Evolutionary conservation across 92 coral and sea anemone genomes (phyloP).

Genomic region (Zoanthus sociatus): DNA sequence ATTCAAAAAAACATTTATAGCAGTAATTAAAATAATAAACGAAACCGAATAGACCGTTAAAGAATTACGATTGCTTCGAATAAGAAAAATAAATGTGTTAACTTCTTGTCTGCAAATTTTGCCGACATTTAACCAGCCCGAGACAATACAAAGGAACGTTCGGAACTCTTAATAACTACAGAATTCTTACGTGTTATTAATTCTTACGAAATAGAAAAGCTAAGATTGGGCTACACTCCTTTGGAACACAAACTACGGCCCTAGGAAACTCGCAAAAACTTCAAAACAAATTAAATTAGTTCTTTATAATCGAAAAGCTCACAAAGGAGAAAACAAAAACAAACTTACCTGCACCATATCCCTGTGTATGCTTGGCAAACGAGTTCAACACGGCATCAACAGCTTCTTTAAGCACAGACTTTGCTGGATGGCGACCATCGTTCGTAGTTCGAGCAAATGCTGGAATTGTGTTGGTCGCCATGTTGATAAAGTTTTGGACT

Average conservation of each 20-base stretch:
- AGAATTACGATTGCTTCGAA: no score
- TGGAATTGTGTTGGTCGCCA: slow-evolving; percentile 40
- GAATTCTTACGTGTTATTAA: no score
- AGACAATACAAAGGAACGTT: no score
- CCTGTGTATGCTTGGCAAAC: slow-evolving; percentile 91
- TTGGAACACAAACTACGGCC: slow-evolving; percentile 28
- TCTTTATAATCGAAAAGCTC: no score
- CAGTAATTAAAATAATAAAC: no score
- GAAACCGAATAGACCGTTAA: no score
- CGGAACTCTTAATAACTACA: no score
- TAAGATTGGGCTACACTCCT: background rate
- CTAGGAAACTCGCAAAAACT: no score
- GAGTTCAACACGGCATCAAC: slow-evolving; percentile 95
- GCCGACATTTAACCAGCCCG: no score
- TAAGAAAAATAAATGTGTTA: no score
- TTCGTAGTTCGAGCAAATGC: background rate
- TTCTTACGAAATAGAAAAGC: background rate
- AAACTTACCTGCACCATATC: slow-evolving; percentile 84
- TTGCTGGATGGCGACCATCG: slow-evolving; percentile 69
- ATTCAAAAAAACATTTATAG: no score
- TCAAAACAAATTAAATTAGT: no score
- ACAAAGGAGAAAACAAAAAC: background rate
- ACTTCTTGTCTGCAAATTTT: background rate
- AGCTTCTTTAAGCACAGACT: slow-evolving; percentile 92
- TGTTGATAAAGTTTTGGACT: background rate